These are phyloP conservation scores for Crocodylus rhombifer DNA, from an alignment of 2,797 vertebrate species.

Conservation along the genomic window DNA sequence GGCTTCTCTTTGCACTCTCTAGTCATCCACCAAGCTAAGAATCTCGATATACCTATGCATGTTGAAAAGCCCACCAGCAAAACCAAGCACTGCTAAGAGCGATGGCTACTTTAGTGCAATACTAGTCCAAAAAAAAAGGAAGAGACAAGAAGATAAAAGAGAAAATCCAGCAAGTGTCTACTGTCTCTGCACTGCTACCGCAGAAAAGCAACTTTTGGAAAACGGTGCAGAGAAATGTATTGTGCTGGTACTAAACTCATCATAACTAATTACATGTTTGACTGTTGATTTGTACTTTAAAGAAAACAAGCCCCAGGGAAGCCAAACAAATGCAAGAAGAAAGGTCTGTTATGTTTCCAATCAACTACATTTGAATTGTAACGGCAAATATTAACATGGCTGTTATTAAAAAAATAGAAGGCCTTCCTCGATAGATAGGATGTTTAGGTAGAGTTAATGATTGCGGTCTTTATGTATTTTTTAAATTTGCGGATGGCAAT, in stretches of 20 bases:
- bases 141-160: background rate
- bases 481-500: background rate
- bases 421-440: slow-evolving; percentile 4
- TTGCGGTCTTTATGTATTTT: background rate
- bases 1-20: background rate
- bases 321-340: slow-evolving; percentile 55
- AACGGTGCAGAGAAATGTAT: slow-evolving; percentile 11
- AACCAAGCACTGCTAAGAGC: background rate
- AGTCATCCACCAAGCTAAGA: background rate
- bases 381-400: slow-evolving; percentile 19
- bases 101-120: background rate
- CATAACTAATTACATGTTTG: slow-evolving; percentile 63
- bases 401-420: slow-evolving; percentile 37
- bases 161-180: background rate
- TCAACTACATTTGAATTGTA: slow-evolving; percentile 39
- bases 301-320: slow-evolving; percentile 55
- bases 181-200: background rate
- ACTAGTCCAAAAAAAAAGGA: background rate
- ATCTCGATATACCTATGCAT: rapidly evolving
- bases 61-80: background rate
- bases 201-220: slow-evolving; percentile 44
- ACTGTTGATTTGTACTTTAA: slow-evolving; percentile 63
- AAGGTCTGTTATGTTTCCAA: slow-evolving; percentile 47
- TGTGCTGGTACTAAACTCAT: background rate
- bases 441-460: slow-evolving; percentile 15